A percentile compares a stretch with the other conserved stretches of the same genome.
These are phyloP conservation scores for Metellina segmentata DNA, from an alignment of 2,888 invertebrate species.

Conservation along the genomic window DNA sequence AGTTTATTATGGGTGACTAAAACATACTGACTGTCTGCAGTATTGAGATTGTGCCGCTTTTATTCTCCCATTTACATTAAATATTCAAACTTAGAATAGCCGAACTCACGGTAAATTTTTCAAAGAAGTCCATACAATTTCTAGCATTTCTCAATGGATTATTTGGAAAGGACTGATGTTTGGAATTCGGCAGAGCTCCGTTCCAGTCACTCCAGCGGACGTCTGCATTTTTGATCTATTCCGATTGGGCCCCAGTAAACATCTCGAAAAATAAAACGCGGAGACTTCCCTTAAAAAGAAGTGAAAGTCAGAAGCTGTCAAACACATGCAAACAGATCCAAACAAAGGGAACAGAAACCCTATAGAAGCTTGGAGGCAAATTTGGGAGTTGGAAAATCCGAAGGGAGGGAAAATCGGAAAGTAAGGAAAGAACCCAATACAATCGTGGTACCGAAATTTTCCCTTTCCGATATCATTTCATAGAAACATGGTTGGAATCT, in stretches of 20 bases:
- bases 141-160: no score
- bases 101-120: no score
- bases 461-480: no score
- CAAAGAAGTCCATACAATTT: no score
- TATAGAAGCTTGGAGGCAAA: not conserved
- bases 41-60: no score
- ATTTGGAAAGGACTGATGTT: no score
- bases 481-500: no score
- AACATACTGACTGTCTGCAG: no score
- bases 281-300: not conserved
- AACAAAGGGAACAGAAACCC: not conserved
- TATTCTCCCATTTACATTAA: no score
- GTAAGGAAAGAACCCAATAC: not conserved
- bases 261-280: not conserved
- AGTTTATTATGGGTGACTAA: no score
- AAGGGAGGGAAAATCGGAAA: not conserved
- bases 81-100: no score
- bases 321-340: not conserved
- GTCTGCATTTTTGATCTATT: not conserved
- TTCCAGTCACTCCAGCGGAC: not conserved
- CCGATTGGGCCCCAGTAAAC: not conserved
- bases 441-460: no score
- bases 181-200: not conserved
- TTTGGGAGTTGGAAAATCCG: not conserved
- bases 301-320: not conserved